Evolutionary conservation across 2,113 vertebrate species (phyloP).

Genomic region (Calyptomena viridis): DNA sequence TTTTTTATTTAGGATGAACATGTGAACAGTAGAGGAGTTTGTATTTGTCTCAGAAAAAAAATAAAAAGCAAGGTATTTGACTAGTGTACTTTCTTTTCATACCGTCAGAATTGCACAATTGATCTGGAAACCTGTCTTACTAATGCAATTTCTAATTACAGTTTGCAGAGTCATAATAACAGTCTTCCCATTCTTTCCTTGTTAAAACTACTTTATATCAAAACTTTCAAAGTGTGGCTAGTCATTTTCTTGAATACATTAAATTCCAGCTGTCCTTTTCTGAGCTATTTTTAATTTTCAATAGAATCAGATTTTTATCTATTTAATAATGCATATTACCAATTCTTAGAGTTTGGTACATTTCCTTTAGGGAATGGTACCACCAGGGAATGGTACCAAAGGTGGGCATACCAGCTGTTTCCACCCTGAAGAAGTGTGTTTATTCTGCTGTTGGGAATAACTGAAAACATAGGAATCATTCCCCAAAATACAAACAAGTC

Average conservation of each 20-base stretch:
- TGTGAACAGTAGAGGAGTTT: background rate
- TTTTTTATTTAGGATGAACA: background rate
- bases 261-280: background rate
- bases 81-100: background rate
- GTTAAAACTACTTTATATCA: background rate
- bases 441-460: background rate
- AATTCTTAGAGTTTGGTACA: background rate
- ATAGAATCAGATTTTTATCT: background rate
- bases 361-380: background rate
- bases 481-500: background rate
- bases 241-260: background rate
- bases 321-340: background rate
- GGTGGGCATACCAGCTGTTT: background rate
- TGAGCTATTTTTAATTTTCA: background rate
- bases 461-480: background rate
- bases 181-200: background rate
- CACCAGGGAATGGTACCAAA: background rate
- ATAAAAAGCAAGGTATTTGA: background rate
- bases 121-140: background rate
- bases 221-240: background rate
- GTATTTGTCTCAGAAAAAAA: background rate
- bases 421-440: background rate
- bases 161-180: background rate
- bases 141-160: background rate
- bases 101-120: background rate